Evolutionary conservation across 2,113 vertebrate species (phyloP), one percentile per base, ranked within the genome.

Genomic region (Rhinogobius similis): DNA sequence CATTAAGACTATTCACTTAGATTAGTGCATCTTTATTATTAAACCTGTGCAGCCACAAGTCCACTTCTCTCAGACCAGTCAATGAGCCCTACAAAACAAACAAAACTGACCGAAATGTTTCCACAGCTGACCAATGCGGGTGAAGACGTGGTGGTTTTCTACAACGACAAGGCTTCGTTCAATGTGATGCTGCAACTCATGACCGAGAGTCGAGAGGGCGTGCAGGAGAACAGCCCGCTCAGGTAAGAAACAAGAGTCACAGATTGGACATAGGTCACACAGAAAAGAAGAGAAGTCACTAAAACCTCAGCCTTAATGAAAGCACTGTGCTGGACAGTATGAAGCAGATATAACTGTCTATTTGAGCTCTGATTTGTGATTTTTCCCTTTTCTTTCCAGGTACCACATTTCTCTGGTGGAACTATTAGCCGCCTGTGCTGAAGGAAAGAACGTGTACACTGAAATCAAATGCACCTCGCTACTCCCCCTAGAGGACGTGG

Each of bases 401-500:
- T 99, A 99, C 92, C 98, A 99, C 84, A 98, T 99, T 78, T 96
- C 98, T 90, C 83, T 99, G 84, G 98, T 99, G 8, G 97, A 99
- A 73, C 93, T 99, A 55, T 77, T 99, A 66, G 98, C 98, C 0
- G 96, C 98, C 59, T 99, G 98, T 90, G 98, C 98, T 0, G 98
- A 99, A 86, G 98, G 98, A 83, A 99, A 99, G 82, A 99, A 99
- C 0, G 98, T 99, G 84, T 99, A 99, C 93, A 99, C 98, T 0
- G 98, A 99, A 86, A 99, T 99, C 70, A 99, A 99, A 61, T 99
- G 98, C 83, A 99, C 99, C 90, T 99, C 97, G 2, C 92, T 99
- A 14, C 93, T 99, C 16, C 98, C 98, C 0, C 87, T 99, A 78
- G 98, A 99, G 80, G 98, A 99, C 90, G 98, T 99, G 2, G 97